phyloP scores from a whole-genome alignment of 1,140 invertebrate genomes.

The Euura saliciscinereae region DNA sequence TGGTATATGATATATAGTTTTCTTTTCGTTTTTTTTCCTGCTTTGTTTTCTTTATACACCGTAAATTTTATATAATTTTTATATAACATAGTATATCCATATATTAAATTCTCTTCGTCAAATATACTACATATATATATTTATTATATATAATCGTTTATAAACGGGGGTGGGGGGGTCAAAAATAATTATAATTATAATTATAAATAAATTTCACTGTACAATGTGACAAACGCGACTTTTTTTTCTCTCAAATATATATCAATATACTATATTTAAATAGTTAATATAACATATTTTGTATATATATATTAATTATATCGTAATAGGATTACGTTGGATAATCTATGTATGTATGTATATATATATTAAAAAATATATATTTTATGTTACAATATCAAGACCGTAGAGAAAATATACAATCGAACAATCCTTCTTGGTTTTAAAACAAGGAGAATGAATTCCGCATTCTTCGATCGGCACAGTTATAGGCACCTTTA shows the following conservation, averaged over 20 bases:
- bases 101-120: slow-evolving; percentile 1
- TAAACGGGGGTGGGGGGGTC: no score
- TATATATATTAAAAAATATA: no score
- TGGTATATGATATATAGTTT: no score
- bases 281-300: not conserved
- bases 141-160: not conserved
- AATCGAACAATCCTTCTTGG: no score
- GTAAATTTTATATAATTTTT: not conserved
- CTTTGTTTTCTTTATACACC: no score
- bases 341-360: not conserved
- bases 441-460: no score
- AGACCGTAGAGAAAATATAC: no score
- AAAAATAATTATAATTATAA: not conserved
- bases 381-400: no score
- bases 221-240: not conserved
- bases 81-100: not conserved
- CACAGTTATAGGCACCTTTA: no score
- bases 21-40: no score
- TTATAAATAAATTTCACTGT: not conserved
- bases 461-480: no score
- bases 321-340: not conserved
- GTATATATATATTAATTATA: not conserved
- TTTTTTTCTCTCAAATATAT: not conserved
- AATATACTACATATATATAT: not conserved
- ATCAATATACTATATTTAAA: not conserved